A percentile compares a stretch with the other conserved stretches of the same genome.
These are phyloP conservation scores for Hassar affinis DNA, from an alignment of 2,113 vertebrate species.

Conservation along the genomic window DNA sequence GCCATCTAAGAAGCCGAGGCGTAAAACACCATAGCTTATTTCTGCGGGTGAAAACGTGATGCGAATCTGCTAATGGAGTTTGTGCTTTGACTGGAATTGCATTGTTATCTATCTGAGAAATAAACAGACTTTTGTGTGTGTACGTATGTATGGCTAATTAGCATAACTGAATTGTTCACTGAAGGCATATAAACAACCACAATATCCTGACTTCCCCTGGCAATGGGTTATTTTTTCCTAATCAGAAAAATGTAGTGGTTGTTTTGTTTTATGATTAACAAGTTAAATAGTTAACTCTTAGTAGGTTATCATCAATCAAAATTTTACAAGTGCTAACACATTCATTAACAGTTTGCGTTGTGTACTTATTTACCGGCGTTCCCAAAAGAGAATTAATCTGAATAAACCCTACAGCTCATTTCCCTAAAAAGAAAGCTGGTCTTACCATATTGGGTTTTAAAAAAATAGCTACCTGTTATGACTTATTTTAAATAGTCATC, in stretches of 20 bases:
- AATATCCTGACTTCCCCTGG: neutral
- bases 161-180: constrained; percentile 10
- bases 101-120: neutral
- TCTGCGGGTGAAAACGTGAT: constrained; percentile 33
- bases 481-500: neutral
- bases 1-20: constrained; percentile 3
- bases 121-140: constrained; percentile 2
- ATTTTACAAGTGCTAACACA: neutral
- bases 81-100: constrained; percentile 25
- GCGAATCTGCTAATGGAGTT: constrained; percentile 33
- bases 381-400: neutral
- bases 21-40: constrained; percentile 34
- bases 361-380: neutral
- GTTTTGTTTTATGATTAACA: neutral
- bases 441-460: neutral
- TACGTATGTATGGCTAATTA: neutral
- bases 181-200: neutral
- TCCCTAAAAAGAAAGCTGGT: neutral
- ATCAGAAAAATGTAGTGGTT: neutral
- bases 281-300: neutral
- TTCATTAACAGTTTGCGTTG: neutral
- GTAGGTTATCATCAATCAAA: neutral
- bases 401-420: neutral
- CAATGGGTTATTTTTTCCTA: neutral
- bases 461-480: neutral